A percentile compares a stretch with the other conserved stretches of the same genome.
Conservation (phyloP, 2,797 vertebrate species). For the Periparus ater region DNA sequence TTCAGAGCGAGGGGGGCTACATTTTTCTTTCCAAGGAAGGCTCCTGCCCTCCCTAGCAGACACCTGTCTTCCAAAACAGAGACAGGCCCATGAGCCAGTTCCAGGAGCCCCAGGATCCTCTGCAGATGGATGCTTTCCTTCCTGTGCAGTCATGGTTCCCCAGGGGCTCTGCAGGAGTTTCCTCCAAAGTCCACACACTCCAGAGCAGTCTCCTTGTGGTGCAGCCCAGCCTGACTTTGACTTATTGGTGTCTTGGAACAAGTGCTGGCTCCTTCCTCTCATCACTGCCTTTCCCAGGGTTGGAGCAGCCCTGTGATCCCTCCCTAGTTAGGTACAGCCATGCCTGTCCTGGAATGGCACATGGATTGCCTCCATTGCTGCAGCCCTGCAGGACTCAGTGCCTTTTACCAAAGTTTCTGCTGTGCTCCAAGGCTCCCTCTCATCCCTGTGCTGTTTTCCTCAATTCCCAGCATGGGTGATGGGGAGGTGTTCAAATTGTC, state of each 20-base stretch:
- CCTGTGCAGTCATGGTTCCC: rapidly evolving
- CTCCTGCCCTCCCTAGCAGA: no score
- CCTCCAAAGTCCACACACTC: background rate
- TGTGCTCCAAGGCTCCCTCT: background rate
- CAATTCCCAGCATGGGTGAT: rapidly evolving
- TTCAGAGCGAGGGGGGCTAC: no score
- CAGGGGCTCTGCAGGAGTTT: background rate
- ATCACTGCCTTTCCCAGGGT: background rate
- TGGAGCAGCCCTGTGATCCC: no score
- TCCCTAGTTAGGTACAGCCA: background rate
- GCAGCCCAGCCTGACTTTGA: background rate
- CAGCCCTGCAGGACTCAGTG: background rate
- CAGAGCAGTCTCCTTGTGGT: background rate
- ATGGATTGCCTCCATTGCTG: rapidly evolving
- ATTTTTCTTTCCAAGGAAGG: no score
- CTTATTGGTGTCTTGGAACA: background rate
- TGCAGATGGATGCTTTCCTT: background rate
- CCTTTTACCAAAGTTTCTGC: background rate
- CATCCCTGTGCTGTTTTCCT: background rate
- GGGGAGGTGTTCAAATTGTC: background rate
- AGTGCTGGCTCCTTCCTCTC: background rate
- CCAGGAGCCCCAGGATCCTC: background rate
- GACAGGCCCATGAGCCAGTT: background rate
- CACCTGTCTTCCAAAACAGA: no score
- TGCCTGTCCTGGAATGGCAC: background rate